These are phyloP conservation scores for Numida meleagris DNA, from an alignment of 2,113 vertebrate genomes.

Conservation along the genomic window DNA sequence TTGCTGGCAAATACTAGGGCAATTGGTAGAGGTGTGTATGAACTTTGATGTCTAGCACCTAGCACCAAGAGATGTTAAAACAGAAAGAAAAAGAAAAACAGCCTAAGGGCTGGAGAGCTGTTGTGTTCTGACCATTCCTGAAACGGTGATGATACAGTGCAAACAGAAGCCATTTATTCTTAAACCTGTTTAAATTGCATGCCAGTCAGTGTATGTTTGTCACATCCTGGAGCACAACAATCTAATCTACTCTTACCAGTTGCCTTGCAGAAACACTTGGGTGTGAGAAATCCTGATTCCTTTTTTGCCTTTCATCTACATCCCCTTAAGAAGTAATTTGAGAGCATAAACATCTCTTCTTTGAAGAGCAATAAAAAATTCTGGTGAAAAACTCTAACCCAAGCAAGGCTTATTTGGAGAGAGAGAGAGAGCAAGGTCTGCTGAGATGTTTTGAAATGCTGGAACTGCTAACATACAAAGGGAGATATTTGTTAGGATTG, in stretches of 20 bases:
- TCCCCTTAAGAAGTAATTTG: background rate
- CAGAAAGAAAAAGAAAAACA: background rate
- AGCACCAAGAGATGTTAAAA: background rate
- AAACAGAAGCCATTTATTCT: background rate
- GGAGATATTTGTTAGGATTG: background rate
- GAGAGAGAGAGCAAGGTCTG: background rate
- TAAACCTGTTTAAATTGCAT: background rate
- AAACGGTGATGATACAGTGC: background rate
- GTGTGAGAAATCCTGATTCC: background rate
- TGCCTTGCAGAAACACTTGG: background rate
- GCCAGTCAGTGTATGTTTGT: background rate
- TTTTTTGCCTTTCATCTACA: background rate
- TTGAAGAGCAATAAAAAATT: background rate
- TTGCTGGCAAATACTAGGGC: background rate
- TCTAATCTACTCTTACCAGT: background rate
- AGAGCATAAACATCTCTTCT: background rate
- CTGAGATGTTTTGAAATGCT: background rate
- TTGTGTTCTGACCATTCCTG: background rate
- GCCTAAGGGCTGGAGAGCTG: background rate
- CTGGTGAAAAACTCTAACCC: background rate
- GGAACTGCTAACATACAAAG: background rate
- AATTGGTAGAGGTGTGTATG: background rate
- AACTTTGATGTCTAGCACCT: background rate
- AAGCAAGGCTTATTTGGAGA: background rate
- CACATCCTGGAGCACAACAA: background rate